Base-by-base conservation (phyloP, 2,888 invertebrate species). In the Leucophenga maculata region DNA sequence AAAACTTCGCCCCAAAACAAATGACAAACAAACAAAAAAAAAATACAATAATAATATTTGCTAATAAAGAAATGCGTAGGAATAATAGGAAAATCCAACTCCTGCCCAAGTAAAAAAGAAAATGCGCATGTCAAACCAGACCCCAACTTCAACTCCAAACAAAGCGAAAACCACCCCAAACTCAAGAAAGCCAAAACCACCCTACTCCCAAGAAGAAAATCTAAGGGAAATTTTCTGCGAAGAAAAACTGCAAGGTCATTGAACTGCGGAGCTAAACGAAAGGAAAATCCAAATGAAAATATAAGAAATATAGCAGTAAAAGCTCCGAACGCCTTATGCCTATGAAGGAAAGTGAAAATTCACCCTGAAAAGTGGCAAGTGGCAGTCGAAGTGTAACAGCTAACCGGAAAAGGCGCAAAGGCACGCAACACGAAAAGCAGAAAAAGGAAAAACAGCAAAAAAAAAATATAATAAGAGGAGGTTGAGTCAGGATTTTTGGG, bases 231-330 rank as follows among this genome's bases (percentile, higher is more conserved):
- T 73, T 70, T 59, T 72, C 74, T 72, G 26, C 59, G 77, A 78
- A 77, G 68, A 75, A 77, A 77, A 78, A 78, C 69, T 68, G 75
- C 79, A 77, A 80, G 83, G 78, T 83, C 85, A 79, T 69, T 83
- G 83, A 84, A 84, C 83, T 74, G 11, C 62, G 6, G 55, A 32
- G 46, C 16, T 3, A 18, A 55, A n/a, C 20, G 18, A 22, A 54
- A n/a, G 16, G 16, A 32, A 50, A 57, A 26, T 32, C 52, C 14
- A 52, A 9, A 16, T 11, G 14, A 67, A 26, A 26, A 26, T 26
- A 4, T 3, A 26, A 4, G 3, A 26, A 26, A 4, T 26, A 26
- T 4, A 26, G 3, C 26, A 11, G 8, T 39, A 39, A 39, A 39
- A 39, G 39, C 39, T 26, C 4, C n/a, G 32, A 32, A 32, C 3